phyloP scores from a whole-genome alignment of 2,888 invertebrate species.

The Aproaerema taeniolella region DNA sequence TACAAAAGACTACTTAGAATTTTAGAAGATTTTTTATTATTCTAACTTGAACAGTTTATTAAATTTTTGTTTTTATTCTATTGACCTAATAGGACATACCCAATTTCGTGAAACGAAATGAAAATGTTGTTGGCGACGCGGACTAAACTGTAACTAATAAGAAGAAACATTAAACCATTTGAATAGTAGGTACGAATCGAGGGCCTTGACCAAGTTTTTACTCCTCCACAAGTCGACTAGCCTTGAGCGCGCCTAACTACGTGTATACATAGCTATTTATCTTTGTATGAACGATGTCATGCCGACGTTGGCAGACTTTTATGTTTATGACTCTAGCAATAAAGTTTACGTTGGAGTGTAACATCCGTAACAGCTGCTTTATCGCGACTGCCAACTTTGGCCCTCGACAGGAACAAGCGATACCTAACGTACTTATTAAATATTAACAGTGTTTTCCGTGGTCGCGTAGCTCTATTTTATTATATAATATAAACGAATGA shows the following conservation, averaged over 20 bases:
- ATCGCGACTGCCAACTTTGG: neutral
- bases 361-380: neutral
- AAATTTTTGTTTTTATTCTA: too few relatives aligned
- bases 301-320: slow-evolving; percentile 10
- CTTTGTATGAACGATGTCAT: slow-evolving; percentile 13
- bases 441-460: too few relatives aligned
- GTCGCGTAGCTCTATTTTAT: too few relatives aligned
- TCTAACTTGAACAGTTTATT: too few relatives aligned
- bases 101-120: too few relatives aligned
- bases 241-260: slow-evolving; percentile 44
- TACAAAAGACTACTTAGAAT: too few relatives aligned
- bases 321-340: slow-evolving; percentile 8
- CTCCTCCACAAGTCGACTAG: slow-evolving; percentile 39
- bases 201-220: slow-evolving; percentile 55
- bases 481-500: too few relatives aligned
- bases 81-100: too few relatives aligned
- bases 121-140: too few relatives aligned
- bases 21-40: too few relatives aligned
- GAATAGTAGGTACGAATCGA: slow-evolving; percentile 1
- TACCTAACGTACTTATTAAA: too few relatives aligned
- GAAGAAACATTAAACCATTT: neutral
- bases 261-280: slow-evolving; percentile 29
- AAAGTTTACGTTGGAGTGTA: slow-evolving; percentile 20
- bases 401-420: neutral
- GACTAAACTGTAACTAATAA: neutral